Conservation (phyloP, 2,797 vertebrate genomes). For the Cichlasoma orientale region DNA sequence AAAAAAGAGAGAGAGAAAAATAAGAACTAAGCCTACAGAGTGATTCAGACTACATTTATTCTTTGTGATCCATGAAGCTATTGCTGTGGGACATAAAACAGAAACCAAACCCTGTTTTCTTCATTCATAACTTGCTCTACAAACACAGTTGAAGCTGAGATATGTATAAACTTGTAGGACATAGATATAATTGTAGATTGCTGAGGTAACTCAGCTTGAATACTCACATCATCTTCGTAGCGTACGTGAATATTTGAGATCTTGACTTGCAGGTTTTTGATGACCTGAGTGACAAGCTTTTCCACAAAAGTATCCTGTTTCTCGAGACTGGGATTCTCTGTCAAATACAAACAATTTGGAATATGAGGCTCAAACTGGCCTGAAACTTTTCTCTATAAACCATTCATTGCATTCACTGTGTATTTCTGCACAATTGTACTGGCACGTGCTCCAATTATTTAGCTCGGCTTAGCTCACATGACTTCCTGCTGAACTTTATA, state of each 20-base stretch:
- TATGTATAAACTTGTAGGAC: neutral
- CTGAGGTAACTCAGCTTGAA: constrained; percentile 3
- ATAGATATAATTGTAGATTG: neutral
- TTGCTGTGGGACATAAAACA: too few species aligned
- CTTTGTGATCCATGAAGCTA: too few species aligned
- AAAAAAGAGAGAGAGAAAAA: constrained; percentile 1
- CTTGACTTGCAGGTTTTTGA: constrained; percentile 98
- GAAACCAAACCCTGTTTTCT: neutral
- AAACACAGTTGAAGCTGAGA: neutral
- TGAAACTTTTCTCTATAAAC: neutral
- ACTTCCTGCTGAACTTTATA: neutral
- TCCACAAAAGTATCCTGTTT: constrained; percentile 96
- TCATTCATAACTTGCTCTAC: neutral
- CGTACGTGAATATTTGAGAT: constrained; percentile 97
- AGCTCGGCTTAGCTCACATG: neutral
- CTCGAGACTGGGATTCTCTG: constrained; percentile 87
- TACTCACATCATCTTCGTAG: constrained; percentile 98
- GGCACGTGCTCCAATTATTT: neutral
- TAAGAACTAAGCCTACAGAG: neutral
- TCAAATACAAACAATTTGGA: constrained; percentile 16
- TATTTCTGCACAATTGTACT: neutral
- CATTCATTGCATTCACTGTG: neutral
- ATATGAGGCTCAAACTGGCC: neutral
- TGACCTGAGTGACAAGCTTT: constrained; percentile 96
- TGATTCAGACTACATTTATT: too few species aligned